Conservation (phyloP, 1,140 invertebrate genomes). For the Listronotus oregonensis region DNA sequence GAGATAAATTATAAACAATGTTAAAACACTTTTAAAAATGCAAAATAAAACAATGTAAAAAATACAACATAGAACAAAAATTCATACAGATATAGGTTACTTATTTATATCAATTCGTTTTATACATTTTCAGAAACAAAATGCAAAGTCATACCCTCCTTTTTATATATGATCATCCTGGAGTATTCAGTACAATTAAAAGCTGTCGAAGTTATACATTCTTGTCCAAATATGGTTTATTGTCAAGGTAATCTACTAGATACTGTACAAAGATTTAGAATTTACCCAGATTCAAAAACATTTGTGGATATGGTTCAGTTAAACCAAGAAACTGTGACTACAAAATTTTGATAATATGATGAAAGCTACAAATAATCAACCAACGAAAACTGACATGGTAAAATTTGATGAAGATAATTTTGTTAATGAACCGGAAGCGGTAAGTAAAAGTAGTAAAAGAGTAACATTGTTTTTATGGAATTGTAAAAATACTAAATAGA, state of each 20-base stretch:
- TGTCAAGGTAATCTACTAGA: conserved; percentile 77
- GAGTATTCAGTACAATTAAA: neutral
- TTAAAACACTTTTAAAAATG: no score
- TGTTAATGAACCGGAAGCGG: conserved; percentile 15
- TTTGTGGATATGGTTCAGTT: conserved; percentile 86
- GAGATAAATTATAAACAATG: no score
- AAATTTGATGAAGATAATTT: conserved; percentile 65
- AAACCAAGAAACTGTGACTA: conserved; percentile 65
- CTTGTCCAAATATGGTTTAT: conserved; percentile 68
- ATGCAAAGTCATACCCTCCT: neutral
- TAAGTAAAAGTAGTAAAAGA: conserved; percentile 18
- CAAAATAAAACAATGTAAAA: no score
- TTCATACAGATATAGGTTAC: no score
- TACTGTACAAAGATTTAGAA: conserved; percentile 71
- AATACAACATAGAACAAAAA: no score
- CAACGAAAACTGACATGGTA: conserved; percentile 60
- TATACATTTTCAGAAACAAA: no score
- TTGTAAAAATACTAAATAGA: no score
- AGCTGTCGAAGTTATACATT: conserved; percentile 11
- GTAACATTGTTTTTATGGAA: no score
- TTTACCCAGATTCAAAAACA: conserved; percentile 83
- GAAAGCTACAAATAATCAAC: conserved; percentile 62
- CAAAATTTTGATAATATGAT: conserved; percentile 68
- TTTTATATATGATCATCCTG: neutral
- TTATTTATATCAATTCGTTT: no score